These are phyloP conservation scores for Ameiurus melas DNA, from an alignment of 2,113 vertebrate species.

Conservation along the genomic window DNA sequence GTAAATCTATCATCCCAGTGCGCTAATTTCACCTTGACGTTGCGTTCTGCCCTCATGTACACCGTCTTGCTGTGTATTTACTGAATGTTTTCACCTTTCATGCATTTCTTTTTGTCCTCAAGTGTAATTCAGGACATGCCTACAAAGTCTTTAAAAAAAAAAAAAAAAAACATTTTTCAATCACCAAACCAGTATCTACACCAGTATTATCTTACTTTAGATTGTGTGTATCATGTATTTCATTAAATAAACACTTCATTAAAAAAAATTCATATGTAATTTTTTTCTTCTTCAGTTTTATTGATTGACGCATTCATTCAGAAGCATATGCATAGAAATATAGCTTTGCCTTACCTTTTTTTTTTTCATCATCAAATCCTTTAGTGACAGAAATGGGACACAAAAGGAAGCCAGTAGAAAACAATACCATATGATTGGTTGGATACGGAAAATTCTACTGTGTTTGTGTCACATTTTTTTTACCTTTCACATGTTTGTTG, in stretches of 20 bases:
- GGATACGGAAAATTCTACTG: not conserved
- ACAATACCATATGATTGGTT: not conserved
- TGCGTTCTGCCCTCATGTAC: not conserved
- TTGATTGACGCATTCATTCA: not conserved
- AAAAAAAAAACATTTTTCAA: no score
- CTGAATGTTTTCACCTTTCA: not conserved
- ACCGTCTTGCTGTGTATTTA: not conserved
- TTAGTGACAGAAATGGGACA: not conserved
- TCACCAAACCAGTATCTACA: not conserved
- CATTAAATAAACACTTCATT: constrained; percentile 41
- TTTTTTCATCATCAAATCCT: not conserved
- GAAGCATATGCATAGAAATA: not conserved
- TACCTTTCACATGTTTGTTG: not conserved
- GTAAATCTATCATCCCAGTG: not conserved
- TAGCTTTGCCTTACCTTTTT: not conserved
- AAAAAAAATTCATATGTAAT: not conserved
- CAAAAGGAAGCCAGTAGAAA: not conserved
- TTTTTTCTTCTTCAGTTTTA: not conserved
- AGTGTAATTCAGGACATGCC: not conserved
- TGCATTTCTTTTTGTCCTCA: not conserved
- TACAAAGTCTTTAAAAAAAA: no score
- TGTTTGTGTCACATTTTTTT: not conserved
- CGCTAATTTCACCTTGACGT: not conserved
- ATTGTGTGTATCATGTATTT: constrained; percentile 31
- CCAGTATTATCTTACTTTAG: not conserved